Base-by-base conservation (phyloP, 2,888 invertebrate species). In the Trachelus iudaicus region DNA sequence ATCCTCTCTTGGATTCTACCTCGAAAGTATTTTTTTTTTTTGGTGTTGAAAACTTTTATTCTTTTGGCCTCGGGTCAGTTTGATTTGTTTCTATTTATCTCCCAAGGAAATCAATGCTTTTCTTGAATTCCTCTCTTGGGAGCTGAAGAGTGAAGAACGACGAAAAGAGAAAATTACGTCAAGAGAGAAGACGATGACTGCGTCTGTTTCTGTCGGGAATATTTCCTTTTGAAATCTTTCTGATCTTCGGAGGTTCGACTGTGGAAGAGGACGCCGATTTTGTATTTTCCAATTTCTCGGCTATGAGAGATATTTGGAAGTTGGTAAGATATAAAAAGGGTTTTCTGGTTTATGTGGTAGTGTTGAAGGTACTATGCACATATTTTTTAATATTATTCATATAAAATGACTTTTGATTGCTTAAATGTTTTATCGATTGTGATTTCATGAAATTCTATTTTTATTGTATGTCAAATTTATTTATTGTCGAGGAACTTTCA, bases 1-100 rank as follows among this genome's bases (percentile, higher is more conserved):
- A 76, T 77, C 77, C 75, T 79, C 73, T 77, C 78, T 80, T 78
- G 81, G 74, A 80, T 78, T 78, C 76, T 56, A 56, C 69, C n/a
- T 69, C 69, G 75, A 80, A 69, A 34, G 71, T 68, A 75, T 69
- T 40, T 75, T 73, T 30, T 73, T 34, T 35, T 30, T 69, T 9
- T 6, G 56, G 56, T 9, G 1, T 56, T 2, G 23, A 23, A 23
- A 23, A 56, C 56, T 23, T 56, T 9, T 56, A 9, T 56, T 23
- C 15, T 56, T 6, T 6, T 56, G 15, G 56, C 23, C 56, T 23
- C 6, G 56, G 6, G 56, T 0, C 23, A 23, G 56, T 56, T 56
- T 23, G 9, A 15, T 56, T 56, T 56, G 0, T 9, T 56, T 56
- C 9, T 9, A 56, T 56, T 56, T 23, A 56, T 23, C 23, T 56